Evolutionary conservation across 1,140 invertebrate species (phyloP).

Genomic region (Araneus ventricosus): DNA sequence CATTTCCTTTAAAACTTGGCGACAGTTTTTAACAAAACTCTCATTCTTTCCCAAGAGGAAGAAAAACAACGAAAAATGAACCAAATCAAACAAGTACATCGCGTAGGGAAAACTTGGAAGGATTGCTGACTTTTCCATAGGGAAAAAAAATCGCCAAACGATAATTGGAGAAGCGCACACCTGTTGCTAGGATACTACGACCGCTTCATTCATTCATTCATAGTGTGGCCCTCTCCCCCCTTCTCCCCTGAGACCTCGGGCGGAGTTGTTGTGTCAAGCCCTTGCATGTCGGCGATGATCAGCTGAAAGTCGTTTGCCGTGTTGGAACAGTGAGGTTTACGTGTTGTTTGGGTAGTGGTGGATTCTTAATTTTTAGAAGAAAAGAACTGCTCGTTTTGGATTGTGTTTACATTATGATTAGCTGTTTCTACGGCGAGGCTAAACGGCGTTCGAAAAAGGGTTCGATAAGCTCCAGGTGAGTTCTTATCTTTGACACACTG

Average conservation of each 20-base stretch:
- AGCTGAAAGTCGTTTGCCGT: constrained; percentile 11
- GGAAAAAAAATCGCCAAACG: constrained; percentile 29
- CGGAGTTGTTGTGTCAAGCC: constrained; percentile 24
- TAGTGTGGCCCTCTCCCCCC: neutral
- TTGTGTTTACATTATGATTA: constrained; percentile 48
- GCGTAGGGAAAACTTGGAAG: constrained; percentile 1
- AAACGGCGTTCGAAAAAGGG: constrained; percentile 34
- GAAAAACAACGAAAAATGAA: neutral
- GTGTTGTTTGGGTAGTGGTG: neutral
- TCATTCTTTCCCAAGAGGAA: neutral
- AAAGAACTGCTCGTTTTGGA: neutral
- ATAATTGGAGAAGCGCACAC: constrained; percentile 25
- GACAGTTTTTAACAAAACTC: neutral
- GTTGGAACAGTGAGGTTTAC: neutral
- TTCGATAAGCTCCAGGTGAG: constrained; percentile 60
- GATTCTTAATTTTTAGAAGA: neutral
- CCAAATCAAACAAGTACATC: neutral
- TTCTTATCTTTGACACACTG: neutral
- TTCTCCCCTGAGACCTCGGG: neutral
- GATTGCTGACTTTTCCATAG: neutral
- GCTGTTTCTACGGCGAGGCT: constrained; percentile 45
- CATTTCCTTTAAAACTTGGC: neutral
- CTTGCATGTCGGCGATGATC: constrained; percentile 39
- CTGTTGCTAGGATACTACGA: constrained; percentile 70
- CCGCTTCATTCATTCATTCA: constrained; percentile 42